These are phyloP conservation scores for Urocolius indicus DNA, from an alignment of 2,113 vertebrate genomes.

Conservation along the genomic window DNA sequence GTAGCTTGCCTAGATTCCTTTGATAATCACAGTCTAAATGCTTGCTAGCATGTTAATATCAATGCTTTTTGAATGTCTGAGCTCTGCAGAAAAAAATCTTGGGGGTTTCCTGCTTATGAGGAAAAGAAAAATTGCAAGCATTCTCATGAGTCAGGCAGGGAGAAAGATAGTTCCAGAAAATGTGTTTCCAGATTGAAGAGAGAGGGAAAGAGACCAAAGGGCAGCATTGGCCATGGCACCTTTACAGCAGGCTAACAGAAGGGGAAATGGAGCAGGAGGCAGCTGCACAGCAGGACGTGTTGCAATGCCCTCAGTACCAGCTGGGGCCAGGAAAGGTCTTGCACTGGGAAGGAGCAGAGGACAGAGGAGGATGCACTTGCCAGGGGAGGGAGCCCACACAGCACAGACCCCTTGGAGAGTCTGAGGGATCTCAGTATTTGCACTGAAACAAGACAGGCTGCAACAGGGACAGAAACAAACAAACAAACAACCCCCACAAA, in stretches of 20 bases:
- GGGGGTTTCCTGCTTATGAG: background rate
- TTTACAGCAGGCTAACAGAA: background rate
- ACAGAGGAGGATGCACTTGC: background rate
- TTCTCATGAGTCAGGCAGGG: accelerated
- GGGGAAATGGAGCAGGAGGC: accelerated
- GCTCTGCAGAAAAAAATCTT: background rate
- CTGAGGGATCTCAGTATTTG: background rate
- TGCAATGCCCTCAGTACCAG: background rate
- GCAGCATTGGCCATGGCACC: accelerated
- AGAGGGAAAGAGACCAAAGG: background rate
- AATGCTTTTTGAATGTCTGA: background rate
- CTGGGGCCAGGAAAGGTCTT: background rate
- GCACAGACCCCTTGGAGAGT: background rate
- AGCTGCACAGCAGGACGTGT: accelerated
- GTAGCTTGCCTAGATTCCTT: background rate
- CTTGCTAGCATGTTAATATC: background rate
- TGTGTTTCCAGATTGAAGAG: background rate
- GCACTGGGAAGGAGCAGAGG: background rate
- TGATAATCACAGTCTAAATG: background rate
- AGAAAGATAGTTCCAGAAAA: background rate
- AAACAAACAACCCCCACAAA: background rate
- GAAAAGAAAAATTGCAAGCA: background rate
- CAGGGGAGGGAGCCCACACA: background rate
- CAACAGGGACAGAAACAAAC: background rate
- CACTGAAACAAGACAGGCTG: background rate